Base-by-base conservation (phyloP, 2,888 invertebrate genomes). In the Cinara cedri region DNA sequence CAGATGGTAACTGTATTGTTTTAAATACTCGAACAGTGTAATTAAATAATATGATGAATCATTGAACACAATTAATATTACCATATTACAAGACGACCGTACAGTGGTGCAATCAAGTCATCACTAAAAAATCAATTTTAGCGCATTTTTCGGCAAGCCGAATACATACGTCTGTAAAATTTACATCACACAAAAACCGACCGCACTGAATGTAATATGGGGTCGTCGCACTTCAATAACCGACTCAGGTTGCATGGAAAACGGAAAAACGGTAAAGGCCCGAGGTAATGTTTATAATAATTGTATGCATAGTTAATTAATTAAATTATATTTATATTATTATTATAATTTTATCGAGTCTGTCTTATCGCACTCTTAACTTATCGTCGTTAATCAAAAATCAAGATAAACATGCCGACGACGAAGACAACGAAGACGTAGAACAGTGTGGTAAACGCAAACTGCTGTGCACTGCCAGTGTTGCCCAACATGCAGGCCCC, bases 361-460 rank as follows among this genome's bases (percentile, higher is more conserved):
- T 24, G 42, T 57, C 42, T 78, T 78, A 78, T 78, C 78, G 68
- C 60, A 70, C 24, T 26, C 51, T 70, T 60, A 70, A 78, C 78
- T 78, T 78, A 78, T 76, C 76, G 74, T 49, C 66, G 46, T 49
- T 70, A 70, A 78, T 78, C 78, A 70, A 70, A 46, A 51, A 51
- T 70, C 57, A 42, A 70, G 60, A 78, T 70, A 68, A 78, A 78
- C 68, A 57, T 42, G 70, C 78, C 57, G 78, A 60, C 75, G n/a
- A 42, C 46, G 26, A 19, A n/a, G 54, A 19, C 54, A 9, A 19
- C 54, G n/a, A n/a, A 14, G 16, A n/a, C 54, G 54, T 8, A 34
- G 34, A 4, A 6, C 63, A 65, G 65, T 75, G 65, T 65, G 13
- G 14, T 42, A 34, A 74, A 74, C 34, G 14, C 34, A 6, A 6